Evolutionary conservation across 2,797 vertebrate genomes (phyloP).

Genomic region (Sebastes miniatus): DNA sequence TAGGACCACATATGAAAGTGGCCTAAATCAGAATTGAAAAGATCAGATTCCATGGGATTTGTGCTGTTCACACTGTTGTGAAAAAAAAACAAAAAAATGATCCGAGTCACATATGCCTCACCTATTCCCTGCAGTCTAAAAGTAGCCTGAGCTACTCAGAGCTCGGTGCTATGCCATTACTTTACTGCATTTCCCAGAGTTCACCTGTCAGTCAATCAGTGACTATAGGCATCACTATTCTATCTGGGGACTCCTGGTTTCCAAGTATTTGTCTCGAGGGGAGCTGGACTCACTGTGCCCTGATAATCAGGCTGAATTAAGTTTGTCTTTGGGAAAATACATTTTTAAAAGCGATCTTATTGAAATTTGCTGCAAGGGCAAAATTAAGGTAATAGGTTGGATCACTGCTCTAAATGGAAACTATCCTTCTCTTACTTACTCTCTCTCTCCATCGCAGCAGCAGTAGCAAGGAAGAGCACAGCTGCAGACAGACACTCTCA

Average conservation of each 20-base stretch:
- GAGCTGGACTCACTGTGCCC: neutral
- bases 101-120: neutral
- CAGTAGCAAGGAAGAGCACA: conserved; percentile 3
- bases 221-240: neutral
- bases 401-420: conserved; percentile 22
- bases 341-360: conserved; percentile 21
- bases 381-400: conserved; percentile 46
- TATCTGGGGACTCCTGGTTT: neutral
- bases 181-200: neutral
- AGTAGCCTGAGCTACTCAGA: neutral
- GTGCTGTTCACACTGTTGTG: neutral
- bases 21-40: neutral
- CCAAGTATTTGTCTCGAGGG: neutral
- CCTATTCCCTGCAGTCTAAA: neutral
- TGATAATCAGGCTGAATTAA: conserved; percentile 29
- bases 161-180: neutral
- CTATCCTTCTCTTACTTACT: neutral
- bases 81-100: neutral
- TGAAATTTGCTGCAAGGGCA: conserved; percentile 35
- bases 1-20: neutral
- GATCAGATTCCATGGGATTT: neutral
- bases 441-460: conserved; percentile 1
- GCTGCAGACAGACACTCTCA: conserved; percentile 18
- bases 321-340: conserved; percentile 30
- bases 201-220: conserved; percentile 10